phyloP scores from a whole-genome alignment of 2,888 invertebrate genomes.

The Agelastica alni region DNA sequence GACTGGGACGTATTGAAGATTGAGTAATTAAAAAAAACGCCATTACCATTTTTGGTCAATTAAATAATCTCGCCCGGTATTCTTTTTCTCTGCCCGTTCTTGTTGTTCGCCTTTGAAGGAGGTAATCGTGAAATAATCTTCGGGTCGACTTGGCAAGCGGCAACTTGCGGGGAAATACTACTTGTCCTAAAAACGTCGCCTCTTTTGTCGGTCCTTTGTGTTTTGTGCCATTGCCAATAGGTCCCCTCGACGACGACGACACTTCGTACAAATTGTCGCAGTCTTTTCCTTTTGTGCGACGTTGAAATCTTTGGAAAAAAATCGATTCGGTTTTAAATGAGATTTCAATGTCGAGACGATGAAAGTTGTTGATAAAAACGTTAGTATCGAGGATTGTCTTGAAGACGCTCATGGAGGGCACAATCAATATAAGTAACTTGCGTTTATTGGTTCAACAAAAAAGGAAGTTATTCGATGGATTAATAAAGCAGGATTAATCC shows the following conservation, averaged over 20 bases:
- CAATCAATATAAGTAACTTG: no score
- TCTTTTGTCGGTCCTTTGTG: background rate
- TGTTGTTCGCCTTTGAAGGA: background rate
- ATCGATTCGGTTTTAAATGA: conserved; percentile 13
- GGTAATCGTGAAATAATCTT: conserved; percentile 3
- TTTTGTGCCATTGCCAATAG: background rate
- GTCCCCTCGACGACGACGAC: background rate
- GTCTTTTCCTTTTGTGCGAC: conserved; percentile 1
- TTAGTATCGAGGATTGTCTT: no score
- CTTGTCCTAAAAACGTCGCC: conserved; percentile 31
- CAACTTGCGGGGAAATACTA: conserved; percentile 27
- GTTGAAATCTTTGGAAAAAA: conserved; percentile 8
- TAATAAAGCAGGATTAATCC: no score
- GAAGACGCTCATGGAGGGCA: no score
- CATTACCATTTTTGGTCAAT: background rate
- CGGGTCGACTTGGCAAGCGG: background rate
- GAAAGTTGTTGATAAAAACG: no score
- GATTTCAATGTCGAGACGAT: no score
- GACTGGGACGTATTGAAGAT: no score
- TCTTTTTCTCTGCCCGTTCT: background rate
- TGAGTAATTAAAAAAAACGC: background rate
- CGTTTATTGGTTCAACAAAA: no score
- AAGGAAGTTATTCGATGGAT: no score
- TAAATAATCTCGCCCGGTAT: no score
- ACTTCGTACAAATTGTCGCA: background rate